These are phyloP conservation scores for Mirounga angustirostris DNA, from an alignment of 2,113 vertebrate species.

Conservation along the genomic window DNA sequence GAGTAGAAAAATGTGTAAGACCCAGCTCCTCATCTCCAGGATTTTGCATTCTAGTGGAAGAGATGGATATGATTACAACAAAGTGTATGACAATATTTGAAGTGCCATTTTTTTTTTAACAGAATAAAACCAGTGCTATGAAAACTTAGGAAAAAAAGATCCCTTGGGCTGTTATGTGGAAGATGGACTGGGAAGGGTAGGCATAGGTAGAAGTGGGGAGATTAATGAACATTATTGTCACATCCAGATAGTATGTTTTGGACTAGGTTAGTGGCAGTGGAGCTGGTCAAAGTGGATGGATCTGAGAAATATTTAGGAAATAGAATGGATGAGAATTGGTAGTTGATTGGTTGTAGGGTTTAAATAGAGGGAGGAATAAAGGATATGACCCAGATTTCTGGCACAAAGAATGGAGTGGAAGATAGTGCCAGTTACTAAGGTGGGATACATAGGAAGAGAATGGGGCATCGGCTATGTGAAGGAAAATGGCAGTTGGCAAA, in stretches of 20 bases:
- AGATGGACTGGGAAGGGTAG: background rate
- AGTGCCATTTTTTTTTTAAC: background rate
- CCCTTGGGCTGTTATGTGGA: background rate
- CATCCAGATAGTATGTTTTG: background rate
- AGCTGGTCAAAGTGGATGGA: background rate
- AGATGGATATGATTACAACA: background rate
- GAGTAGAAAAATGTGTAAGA: background rate
- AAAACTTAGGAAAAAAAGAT: background rate
- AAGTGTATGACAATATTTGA: background rate
- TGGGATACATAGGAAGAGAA: background rate
- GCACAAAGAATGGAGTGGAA: background rate
- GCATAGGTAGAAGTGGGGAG: background rate
- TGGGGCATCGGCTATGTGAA: background rate
- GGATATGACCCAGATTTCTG: background rate
- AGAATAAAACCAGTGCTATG: background rate
- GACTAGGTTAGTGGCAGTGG: background rate
- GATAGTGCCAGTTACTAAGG: background rate
- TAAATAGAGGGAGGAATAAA: background rate
- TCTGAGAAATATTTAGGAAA: conserved; percentile 31
- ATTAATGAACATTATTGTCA: background rate
- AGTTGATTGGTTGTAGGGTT: background rate
- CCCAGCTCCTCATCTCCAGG: background rate
- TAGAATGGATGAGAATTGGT: background rate
- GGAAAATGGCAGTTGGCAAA: conserved; percentile 15
- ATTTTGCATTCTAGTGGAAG: background rate